Evolutionary conservation across 2,797 vertebrate genomes (phyloP), one percentile per base, ranked within the genome.

Genomic region (Esox masquinongy): DNA sequence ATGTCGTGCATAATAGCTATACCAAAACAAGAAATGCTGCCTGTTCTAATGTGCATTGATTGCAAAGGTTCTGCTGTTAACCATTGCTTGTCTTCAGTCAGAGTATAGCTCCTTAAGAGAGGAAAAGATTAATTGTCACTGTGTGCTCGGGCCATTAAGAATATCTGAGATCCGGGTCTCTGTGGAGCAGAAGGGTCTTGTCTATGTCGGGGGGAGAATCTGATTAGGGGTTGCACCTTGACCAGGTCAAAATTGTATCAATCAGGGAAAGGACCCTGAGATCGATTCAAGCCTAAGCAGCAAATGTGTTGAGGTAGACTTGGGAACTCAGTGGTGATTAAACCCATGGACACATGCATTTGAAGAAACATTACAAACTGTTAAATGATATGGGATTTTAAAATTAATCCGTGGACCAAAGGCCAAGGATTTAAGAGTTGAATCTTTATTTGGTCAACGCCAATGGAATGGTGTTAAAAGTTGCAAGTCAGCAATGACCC

Each of bases 171-270:
- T 66, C 15, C 6, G 26, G 17, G 31, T 66, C 24, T 31, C 63
- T 7, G 14, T 26, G 63, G 63, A 66, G 64, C 64, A 39, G 19
- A 22, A 29, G n/a, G 67, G 34, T 22, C 19, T 68, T 11, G 34
- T 68, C 17, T 9, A 22, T 5, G 36, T 22, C 36, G 17, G 4
- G 3, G 19, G 31, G 1, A 50, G 43, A 14, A 17, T 50, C 68
- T 50, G 47, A 50, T 70, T 50, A 50, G 47, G 14, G 9, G 16
- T 47, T 9, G 47, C 24, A 50, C 14, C 68, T 17, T 47, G 47
- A 70, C 63, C 63, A 31, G 63, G 47, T 51, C 43, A 51, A 50
- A 50, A 26, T 49, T 43, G 22, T 49, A 47, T 70, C 22, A 70
- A 50, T 31, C 22, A 70, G 19, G n/a, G 68, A 43, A 64, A 16